Conservation (phyloP, 2,113 vertebrate species). For the Meriones unguiculatus region DNA sequence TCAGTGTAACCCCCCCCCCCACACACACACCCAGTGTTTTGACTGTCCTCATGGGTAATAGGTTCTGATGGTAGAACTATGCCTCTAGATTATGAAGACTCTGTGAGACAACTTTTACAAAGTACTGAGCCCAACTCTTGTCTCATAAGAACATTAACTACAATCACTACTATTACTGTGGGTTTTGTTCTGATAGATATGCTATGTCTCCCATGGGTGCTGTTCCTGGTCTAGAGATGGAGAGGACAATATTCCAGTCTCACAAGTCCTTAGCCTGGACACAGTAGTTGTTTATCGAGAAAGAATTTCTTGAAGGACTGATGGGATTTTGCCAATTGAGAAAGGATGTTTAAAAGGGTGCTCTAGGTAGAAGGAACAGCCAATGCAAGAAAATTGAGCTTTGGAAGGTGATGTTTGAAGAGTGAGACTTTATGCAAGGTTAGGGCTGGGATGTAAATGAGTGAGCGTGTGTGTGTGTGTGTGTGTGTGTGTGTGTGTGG, state of each 20-base stretch:
- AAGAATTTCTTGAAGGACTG: neutral
- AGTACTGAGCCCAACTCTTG: neutral
- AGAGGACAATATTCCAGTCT: neutral
- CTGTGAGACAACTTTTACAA: neutral
- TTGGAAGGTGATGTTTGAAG: neutral
- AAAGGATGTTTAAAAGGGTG: neutral
- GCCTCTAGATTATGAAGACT: neutral
- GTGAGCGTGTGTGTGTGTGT: neutral
- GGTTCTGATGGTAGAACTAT: neutral
- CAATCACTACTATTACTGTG: neutral
- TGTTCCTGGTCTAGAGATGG: neutral
- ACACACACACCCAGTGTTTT: neutral
- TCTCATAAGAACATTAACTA: fast-evolving
- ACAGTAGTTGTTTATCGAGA: neutral
- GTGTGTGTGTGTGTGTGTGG: neutral
- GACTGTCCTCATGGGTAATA: neutral
- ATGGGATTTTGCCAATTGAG: neutral
- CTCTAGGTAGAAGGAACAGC: neutral
- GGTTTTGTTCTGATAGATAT: neutral
- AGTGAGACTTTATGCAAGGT: neutral
- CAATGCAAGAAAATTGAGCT: neutral
- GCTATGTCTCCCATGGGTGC: neutral
- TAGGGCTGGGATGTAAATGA: too few species aligned
- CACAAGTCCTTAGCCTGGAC: neutral
- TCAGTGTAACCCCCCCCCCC: neutral